Evolutionary conservation across 2,888 invertebrate genomes (phyloP), one percentile per base, ranked within the genome.

Genomic region (Drosophila sordidula): DNA sequence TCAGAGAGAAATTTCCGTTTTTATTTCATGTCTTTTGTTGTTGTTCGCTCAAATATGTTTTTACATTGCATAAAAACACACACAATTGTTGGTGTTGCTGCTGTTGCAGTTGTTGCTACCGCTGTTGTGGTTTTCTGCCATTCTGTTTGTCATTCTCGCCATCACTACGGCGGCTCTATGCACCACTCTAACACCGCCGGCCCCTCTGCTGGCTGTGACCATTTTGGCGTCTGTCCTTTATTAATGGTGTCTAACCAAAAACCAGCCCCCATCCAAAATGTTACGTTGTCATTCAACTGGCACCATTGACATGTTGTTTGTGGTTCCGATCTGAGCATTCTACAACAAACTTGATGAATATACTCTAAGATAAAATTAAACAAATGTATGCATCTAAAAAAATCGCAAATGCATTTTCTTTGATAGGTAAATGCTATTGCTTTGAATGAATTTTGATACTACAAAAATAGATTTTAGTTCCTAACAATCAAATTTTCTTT

Each of bases 1-100:
- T 85, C 84, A 85, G 85, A 76, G 85, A 80, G 73, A 87, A 80
- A 84, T 84, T 84, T 84, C 68, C 84, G 75, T 87, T 84, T 84
- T 87, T 84, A 83, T 83, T 79, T 69, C 71, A 74, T 75, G 61
- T 70, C 55, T 57, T 78, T 67, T 81, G 77, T 75, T 82, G 78
- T 67, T 80, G 78, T 42, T 69, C 55, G 42, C 56, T 67, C 49
- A 68, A 86, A 83, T 83, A 86, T 86, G 80, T 80, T 82, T 81
- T 75, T 69, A 69, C 68, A 75, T 61, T n/a, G n/a, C n/a, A 75
- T 56, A 71, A 58, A 75, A 59, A 55, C 57, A 61, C 29, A 52
- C 26, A 44, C 38, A 55, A 34, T 34, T 71, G 69, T 41, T 68
- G 50, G 14, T 69, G 62, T 16, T 56, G 77, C 46, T 63, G 66